Conservation (phyloP, 2,113 vertebrate species). For the Echinops telfairi region DNA sequence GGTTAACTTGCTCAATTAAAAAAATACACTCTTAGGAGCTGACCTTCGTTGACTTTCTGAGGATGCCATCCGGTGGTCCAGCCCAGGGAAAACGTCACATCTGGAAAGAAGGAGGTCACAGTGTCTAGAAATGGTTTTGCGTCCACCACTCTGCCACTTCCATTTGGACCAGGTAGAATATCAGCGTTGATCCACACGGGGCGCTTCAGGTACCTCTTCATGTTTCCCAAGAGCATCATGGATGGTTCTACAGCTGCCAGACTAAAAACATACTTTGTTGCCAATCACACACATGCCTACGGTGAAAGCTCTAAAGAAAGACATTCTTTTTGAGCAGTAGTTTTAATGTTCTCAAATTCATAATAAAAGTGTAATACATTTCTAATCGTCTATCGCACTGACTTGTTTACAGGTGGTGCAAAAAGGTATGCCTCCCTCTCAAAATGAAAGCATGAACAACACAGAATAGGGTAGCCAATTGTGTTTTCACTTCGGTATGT, state of each 20-base stretch:
- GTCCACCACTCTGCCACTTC: constrained; percentile 84
- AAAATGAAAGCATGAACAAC: too few relatives aligned
- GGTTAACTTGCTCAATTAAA: not conserved
- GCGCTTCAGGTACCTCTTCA: constrained; percentile 76
- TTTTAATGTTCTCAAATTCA: not conserved
- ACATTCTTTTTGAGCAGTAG: not conserved
- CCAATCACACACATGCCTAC: not conserved
- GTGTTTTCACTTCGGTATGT: too few relatives aligned
- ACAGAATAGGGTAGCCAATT: too few relatives aligned
- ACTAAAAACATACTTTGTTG: constrained; percentile 81
- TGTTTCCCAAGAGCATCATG: constrained; percentile 86
- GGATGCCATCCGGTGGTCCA: constrained; percentile 93
- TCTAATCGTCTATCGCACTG: too few relatives aligned
- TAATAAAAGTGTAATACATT: not conserved
- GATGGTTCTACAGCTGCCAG: constrained; percentile 90
- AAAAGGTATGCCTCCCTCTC: too few relatives aligned
- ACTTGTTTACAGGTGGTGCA: too few relatives aligned
- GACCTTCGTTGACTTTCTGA: constrained; percentile 89
- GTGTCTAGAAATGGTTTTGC: constrained; percentile 87
- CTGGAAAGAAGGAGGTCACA: constrained; percentile 85
- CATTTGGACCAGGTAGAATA: constrained; percentile 92
- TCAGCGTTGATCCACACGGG: constrained; percentile 96
- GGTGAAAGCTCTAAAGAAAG: not conserved
- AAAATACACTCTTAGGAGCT: not conserved
- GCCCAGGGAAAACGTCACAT: constrained; percentile 92